Base-by-base conservation (phyloP, 2,888 invertebrate genomes). In the Sphecodes monilicornis region DNA sequence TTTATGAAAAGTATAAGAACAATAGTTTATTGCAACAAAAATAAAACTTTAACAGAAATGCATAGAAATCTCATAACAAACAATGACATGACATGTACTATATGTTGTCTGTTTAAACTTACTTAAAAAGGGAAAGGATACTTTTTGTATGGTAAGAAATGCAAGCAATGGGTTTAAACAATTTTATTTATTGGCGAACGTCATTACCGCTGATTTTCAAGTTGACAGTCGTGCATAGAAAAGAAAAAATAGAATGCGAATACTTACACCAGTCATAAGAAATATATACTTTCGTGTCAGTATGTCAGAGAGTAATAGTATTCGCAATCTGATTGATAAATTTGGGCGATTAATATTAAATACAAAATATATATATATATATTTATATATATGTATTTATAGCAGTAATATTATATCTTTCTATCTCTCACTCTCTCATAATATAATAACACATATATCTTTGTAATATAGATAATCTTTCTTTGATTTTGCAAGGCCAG, bases 401-500 rank as follows among this genome's bases (percentile, higher is more conserved):
- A 91, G 89, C 85, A 89, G 88, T 90, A 91, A 86, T 91, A 91
- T 84, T 86, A 80, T 88, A 68, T 87, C 41, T 83, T 91, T 46
- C 79, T 80, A 46, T 73, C 68, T 54, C 78, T 90, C 89, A 90
- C 88, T 90, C 90, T 92, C 91, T 92, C 86, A 87, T 91, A 92
- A 93, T 93, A 92, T 91, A 93, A 92, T 93, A 92, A 91, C 90
- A 88, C 90, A 91, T 91, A 90, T 90, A 87, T 90, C 85, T 89
- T 84, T 90, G 88, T 88, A 86, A 90, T 89, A 91, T 89, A 91
- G 89, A 91, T 91, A 90, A 88, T 90, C 87, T 92, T 92, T 93
- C 92, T 94, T 94, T 93, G 93, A 94, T 93, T 93, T 93, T 92
- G 91, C 93, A 94, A 94, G 94, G 94, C 94, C 93, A 94, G 93